These are phyloP conservation scores for Serilophus lunatus DNA, from an alignment of 2,113 vertebrate species.

Conservation along the genomic window DNA sequence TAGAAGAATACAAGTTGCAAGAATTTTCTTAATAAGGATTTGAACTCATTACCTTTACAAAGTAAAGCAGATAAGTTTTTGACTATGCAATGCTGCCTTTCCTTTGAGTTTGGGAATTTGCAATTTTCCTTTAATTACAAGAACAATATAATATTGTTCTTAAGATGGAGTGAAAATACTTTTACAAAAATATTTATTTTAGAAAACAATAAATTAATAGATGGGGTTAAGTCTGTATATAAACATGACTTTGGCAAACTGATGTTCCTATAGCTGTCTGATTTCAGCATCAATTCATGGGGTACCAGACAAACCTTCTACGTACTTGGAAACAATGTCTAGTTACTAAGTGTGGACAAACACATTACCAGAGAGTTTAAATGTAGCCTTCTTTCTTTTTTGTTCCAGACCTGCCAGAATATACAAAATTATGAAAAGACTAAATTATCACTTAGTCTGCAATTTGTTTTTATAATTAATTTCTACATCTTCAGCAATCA, in stretches of 20 bases:
- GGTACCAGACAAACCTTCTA: background rate
- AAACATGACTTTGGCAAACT: background rate
- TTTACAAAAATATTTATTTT: background rate
- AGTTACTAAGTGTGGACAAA: background rate
- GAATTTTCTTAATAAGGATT: constrained; percentile 27
- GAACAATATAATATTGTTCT: background rate
- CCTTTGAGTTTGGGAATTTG: background rate
- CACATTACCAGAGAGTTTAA: background rate
- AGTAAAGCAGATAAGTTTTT: constrained; percentile 36
- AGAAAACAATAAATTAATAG: background rate
- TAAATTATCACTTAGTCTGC: background rate
- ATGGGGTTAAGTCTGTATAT: background rate
- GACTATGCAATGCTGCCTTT: background rate
- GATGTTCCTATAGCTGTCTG: background rate
- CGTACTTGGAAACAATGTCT: background rate
- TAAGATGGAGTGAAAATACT: background rate
- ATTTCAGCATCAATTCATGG: background rate
- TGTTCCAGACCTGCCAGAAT: background rate
- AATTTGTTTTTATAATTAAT: background rate
- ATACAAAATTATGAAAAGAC: background rate
- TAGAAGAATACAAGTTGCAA: background rate
- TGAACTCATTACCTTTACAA: constrained; percentile 39
- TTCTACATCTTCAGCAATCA: background rate
- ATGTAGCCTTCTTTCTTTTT: background rate
- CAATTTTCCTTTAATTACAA: constrained; percentile 3